Percentiles rank a stretch among this genome's conserved stretches.
Evolutionary conservation across 2,888 invertebrate genomes (phyloP).

Genomic region (Trisateles emortualis): DNA sequence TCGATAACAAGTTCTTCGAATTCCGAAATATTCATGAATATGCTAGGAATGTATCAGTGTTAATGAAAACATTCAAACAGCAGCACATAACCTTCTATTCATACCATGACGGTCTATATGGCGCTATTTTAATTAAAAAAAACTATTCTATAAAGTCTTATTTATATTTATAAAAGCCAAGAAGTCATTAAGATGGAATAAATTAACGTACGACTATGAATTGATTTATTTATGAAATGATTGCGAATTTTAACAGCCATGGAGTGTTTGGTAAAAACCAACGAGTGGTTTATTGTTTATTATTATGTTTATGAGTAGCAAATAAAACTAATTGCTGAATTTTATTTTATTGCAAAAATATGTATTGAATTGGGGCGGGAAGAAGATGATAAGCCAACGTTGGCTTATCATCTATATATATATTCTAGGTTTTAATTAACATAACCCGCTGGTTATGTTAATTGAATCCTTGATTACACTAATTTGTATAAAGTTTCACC

Average conservation of each 20-base stretch:
- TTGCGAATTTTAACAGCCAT: conserved; percentile 7
- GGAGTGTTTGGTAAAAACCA: not conserved
- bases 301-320: not conserved
- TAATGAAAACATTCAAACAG: not conserved
- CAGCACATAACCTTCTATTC: conserved; percentile 17
- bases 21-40: not conserved
- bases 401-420: no score
- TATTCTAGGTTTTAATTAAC: no score
- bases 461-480: no score
- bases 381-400: no score
- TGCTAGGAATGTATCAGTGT: not conserved
- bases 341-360: not conserved
- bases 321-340: conserved; percentile 5
- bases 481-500: no score
- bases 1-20: not conserved
- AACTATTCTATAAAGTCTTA: not conserved
- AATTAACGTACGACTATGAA: conserved; percentile 19
- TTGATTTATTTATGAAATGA: conserved; percentile 25
- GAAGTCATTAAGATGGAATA: conserved; percentile 25
- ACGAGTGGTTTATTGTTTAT: not conserved
- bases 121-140: conserved; percentile 15
- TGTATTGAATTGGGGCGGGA: not conserved
- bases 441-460: no score
- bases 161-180: conserved; percentile 14
- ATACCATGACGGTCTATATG: conserved; percentile 11